Evolutionary conservation across 2,888 invertebrate genomes (phyloP), one percentile per base, ranked within the genome.

Genomic region (Gastracanthus pulcherrimus): DNA sequence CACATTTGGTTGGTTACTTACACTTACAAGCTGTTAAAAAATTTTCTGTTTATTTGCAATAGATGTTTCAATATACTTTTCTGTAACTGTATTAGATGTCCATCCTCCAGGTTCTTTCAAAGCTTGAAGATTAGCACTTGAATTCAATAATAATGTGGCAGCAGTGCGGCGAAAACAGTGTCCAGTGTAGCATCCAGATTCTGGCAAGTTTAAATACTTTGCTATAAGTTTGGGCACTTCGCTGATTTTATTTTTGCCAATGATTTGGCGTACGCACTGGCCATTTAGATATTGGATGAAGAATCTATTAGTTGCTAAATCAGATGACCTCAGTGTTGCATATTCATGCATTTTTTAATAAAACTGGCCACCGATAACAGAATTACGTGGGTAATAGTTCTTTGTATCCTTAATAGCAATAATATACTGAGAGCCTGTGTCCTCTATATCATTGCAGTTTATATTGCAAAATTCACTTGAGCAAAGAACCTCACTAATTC

Each of bases 231-330:
- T 64, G 2, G 81, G 76, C 29, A 82, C 60, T 58, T 79, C 72
- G 36, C 66, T 45, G 13, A 82, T 45, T 48, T 45, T 79, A 64
- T 83, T 76, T 31, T 55, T 55, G 1, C 83, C 76, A 36, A 80
- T 69, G 7, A 23, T 34, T 41, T 62, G 66, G 31, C 36, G 38
- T 11, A 19, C 26, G 38, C 80, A 83, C 48, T 48, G 80, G 7
- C 77, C 64, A 64, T 76, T 70, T n/a, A 62, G 62, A 45, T 72
- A 82, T 38, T 36, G 71, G 9, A 80, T 11, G 67, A 83, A 83
- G 41, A 72, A 75, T 60, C 72, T 62, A 16, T 79, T 38, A 7
- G 38, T 7, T 38, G 5, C 9, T 38, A 38, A 38, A 38, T 38
- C 38, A 7, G 38, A 7, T 7, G 38, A 9, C 9, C 38, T 38